These are phyloP conservation scores for Squalus acanthias DNA, from an alignment of 2,797 vertebrate genomes.

Conservation along the genomic window DNA sequence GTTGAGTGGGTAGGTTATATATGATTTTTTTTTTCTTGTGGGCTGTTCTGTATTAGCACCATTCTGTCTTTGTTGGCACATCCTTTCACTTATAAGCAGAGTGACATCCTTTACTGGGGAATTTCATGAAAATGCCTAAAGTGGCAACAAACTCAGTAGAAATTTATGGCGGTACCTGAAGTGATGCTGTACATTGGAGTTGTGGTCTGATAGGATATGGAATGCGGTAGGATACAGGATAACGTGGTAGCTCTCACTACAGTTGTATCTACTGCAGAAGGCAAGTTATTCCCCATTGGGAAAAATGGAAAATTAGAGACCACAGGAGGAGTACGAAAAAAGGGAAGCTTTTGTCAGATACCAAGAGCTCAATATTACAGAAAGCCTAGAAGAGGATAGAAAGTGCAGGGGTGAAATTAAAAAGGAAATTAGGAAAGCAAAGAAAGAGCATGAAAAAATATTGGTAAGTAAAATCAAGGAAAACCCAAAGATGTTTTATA, in stretches of 20 bases:
- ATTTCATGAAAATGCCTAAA: neutral
- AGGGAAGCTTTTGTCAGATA: too few relatives aligned
- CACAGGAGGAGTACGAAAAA: too few relatives aligned
- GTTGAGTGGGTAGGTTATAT: neutral
- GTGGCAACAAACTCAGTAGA: neutral
- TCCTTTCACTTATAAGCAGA: neutral
- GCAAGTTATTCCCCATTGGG: too few relatives aligned
- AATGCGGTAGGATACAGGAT: neutral
- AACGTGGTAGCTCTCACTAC: neutral
- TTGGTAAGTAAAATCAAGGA: too few relatives aligned
- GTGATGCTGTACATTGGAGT: neutral
- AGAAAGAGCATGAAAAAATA: too few relatives aligned
- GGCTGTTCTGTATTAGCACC: neutral
- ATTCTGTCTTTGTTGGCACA: conserved; percentile 8
- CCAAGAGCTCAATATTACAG: too few relatives aligned
- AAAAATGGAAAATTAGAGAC: neutral
- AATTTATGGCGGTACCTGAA: neutral
- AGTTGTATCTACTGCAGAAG: neutral
- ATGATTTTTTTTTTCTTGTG: neutral
- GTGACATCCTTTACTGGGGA: neutral
- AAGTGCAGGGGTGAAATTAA: too few relatives aligned
- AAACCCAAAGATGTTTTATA: too few relatives aligned
- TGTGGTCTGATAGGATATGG: neutral
- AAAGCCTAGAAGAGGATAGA: too few relatives aligned
- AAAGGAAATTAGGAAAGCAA: too few relatives aligned